Conservation (phyloP, 2,888 invertebrate genomes). For the Nomada hirtipes region DNA sequence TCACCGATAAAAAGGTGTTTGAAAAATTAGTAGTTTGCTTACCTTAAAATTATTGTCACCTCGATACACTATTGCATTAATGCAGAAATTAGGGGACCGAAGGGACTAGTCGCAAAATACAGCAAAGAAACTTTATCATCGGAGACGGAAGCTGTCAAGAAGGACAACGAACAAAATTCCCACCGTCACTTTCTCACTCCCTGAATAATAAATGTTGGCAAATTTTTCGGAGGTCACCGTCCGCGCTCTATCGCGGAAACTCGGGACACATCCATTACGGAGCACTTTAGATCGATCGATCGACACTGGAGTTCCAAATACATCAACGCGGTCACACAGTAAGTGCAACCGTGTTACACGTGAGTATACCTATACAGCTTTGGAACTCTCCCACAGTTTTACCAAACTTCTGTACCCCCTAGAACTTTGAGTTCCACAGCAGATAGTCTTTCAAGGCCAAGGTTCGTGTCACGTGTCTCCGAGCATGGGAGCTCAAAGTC, state of each 20-base stretch:
- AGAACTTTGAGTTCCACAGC: constrained; percentile 46
- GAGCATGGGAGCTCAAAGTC: constrained; percentile 26
- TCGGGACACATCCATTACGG: constrained; percentile 34
- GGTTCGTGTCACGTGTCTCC: constrained; percentile 51
- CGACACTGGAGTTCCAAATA: constrained; percentile 29
- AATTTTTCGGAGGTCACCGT: constrained; percentile 47
- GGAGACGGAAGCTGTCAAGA: background rate
- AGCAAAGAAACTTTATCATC: background rate
- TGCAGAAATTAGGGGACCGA: background rate
- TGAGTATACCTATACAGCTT: constrained; percentile 13
- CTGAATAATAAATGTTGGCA: constrained; percentile 7
- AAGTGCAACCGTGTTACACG: background rate
- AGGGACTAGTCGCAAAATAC: background rate
- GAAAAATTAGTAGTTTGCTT: background rate
- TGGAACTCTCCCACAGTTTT: constrained; percentile 47
- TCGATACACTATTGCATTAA: background rate
- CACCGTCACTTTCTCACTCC: constrained; percentile 32
- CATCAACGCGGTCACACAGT: background rate
- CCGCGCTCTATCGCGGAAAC: background rate
- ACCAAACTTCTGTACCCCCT: constrained; percentile 52
- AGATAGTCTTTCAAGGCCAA: constrained; percentile 58
- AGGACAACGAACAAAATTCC: background rate
- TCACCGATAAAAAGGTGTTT: background rate
- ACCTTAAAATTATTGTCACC: background rate
- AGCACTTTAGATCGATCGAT: constrained; percentile 41